These are phyloP conservation scores for Collichthys lucidus DNA, from an alignment of 2,113 vertebrate genomes.

Conservation along the genomic window DNA sequence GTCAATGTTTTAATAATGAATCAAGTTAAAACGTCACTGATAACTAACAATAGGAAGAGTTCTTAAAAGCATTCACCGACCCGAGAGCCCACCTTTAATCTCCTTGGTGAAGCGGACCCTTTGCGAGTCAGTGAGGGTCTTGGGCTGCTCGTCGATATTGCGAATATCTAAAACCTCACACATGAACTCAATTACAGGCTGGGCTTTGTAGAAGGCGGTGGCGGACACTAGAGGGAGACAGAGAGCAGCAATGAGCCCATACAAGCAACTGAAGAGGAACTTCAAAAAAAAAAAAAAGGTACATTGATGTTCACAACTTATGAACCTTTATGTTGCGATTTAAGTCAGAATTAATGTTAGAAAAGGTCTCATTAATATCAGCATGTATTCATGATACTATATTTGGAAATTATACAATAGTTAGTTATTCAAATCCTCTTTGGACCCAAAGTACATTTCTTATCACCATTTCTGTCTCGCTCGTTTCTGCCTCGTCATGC, in stretches of 20 bases:
- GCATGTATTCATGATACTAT: background rate
- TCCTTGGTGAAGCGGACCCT: constrained; percentile 99
- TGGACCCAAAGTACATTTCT: background rate
- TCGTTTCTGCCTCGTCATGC: constrained; percentile 31
- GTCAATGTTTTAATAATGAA: no score
- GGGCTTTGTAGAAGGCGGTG: constrained; percentile 99
- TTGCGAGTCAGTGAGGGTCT: constrained; percentile 96
- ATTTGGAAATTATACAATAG: background rate
- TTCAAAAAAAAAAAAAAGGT: background rate
- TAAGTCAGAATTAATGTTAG: background rate
- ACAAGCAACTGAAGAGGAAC: background rate
- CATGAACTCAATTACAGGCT: constrained; percentile 99
- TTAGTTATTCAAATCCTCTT: background rate
- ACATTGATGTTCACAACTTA: background rate
- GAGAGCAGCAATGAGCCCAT: constrained; percentile 29
- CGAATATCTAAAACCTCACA: constrained; percentile 98
- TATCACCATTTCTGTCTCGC: background rate
- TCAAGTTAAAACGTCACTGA: background rate
- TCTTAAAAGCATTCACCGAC: background rate
- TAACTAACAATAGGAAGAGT: background rate
- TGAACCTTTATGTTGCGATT: background rate
- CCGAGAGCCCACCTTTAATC: constrained; percentile 90
- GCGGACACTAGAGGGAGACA: constrained; percentile 90
- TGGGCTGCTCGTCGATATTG: constrained; percentile 98
- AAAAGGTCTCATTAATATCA: background rate